Base-by-base conservation (phyloP, 1,140 invertebrate genomes). In the Listronotus oregonensis region DNA sequence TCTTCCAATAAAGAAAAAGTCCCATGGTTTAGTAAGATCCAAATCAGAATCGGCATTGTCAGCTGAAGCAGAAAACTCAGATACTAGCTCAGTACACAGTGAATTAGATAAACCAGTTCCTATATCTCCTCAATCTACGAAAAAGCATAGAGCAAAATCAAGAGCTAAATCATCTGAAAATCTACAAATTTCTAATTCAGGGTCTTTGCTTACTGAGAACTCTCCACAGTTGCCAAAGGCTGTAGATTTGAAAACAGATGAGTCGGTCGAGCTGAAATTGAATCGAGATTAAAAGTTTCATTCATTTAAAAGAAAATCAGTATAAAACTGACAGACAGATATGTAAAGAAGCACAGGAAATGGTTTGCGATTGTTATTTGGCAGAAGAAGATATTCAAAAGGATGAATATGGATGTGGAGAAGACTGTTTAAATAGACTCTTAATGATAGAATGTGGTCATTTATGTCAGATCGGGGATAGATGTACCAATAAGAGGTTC, bases 361-460 rank as follows among this genome's bases (percentile, higher is more conserved):
- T 98, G 95, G 85, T 92, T 15, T 98, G 97, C 81, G 96, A 98
- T 80, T 98, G 96, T 81, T 91, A 91, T 72, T 82, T 95, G 61
- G 93, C 92, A 5, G 89, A 90, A 78, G 93, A 96, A 75, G 96
- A 98, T 71, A 85, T 93, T 60, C 85, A 87, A 34, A 81, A 89
- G 64, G 93, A 93, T 1, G 89, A 95, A 78, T 80, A 87, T 27
- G 94, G 94, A 34, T 99, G 96, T 82, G 94, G 94, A 0, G 93
- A 96, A 75, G 95, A 98, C 80, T 99, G 97, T 82, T 85, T 98
- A 6, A 99, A 99, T 83, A 88, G 95, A 77, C 85, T 98, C 77
- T 86, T 99, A 6, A 95, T 98, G 90, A 98, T 99, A 78, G 97
- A 99, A 88, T 99, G 96, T 86, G 95, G 95, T 18, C 86, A 89